Conservation (phyloP, 2,888 invertebrate species). For the Sussaba pulchella region DNA sequence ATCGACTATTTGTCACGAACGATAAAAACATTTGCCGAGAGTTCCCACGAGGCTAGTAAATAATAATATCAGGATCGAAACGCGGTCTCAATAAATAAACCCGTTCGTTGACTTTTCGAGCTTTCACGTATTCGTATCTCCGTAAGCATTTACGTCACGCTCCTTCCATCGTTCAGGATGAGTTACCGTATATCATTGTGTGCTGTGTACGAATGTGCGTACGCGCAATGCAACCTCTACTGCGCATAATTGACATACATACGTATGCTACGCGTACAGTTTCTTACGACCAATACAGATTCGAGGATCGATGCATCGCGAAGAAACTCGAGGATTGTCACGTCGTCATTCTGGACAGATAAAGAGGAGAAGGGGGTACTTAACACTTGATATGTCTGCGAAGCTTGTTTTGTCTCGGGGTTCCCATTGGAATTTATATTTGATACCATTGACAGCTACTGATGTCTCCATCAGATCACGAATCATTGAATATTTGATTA, state of each 20-base stretch:
- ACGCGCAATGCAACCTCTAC: conserved; percentile 1
- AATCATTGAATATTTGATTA: background rate
- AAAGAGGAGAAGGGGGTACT: conserved; percentile 20
- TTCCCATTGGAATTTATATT: conserved; percentile 8
- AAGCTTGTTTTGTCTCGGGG: conserved; percentile 54
- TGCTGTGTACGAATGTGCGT: conserved; percentile 2
- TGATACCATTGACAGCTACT: background rate
- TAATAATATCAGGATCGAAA: conserved; percentile 71
- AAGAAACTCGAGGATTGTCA: conserved; percentile 44
- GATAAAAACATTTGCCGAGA: conserved; percentile 18
- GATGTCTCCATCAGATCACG: background rate
- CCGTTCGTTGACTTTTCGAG: conserved; percentile 65
- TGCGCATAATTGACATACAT: background rate
- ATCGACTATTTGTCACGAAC: conserved; percentile 11
- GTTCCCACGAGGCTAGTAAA: conserved; percentile 67
- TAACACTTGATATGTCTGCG: conserved; percentile 50
- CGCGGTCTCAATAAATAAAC: conserved; percentile 76
- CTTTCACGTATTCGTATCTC: conserved; percentile 51
- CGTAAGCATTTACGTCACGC: conserved; percentile 5
- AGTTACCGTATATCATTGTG: conserved; percentile 27
- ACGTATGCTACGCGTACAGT: conserved; percentile 9
- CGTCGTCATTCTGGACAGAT: conserved; percentile 20
- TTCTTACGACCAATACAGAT: conserved; percentile 20
- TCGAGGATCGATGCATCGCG: conserved; percentile 42
- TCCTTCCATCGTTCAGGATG: conserved; percentile 34